Evolutionary conservation across 2,797 vertebrate genomes (phyloP).

Genomic region (Pangasius mekongensis): DNA sequence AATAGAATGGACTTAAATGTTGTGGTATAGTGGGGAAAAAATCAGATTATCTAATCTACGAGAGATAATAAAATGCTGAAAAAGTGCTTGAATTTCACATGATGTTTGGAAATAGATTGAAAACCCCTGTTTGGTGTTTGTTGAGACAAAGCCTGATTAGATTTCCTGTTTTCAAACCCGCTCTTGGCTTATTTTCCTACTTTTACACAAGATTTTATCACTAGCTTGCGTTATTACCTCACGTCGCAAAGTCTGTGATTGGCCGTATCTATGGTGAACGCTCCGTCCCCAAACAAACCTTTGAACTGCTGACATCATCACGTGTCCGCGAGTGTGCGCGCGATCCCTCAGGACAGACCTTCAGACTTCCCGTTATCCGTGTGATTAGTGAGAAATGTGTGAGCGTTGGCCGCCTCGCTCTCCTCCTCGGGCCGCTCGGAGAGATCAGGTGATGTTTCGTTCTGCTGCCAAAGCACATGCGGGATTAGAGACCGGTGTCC

Average conservation of each 20-base stretch:
- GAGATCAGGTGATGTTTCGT: conserved; percentile 52
- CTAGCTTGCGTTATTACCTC: conserved; percentile 72
- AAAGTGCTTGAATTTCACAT: background rate
- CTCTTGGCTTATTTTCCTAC: conserved; percentile 44
- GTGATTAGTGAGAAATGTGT: conserved; percentile 45
- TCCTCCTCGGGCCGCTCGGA: conserved; percentile 1
- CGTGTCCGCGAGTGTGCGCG: conserved; percentile 17
- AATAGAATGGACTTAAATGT: background rate
- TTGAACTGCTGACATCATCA: conserved; percentile 64
- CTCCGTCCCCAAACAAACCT: conserved; percentile 61
- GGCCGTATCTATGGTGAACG: conserved; percentile 57
- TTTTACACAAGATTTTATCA: conserved; percentile 68
- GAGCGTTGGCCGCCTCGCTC: conserved; percentile 16
- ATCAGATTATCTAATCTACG: background rate
- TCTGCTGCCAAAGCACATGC: conserved; percentile 43
- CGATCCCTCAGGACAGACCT: conserved; percentile 14
- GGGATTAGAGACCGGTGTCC: background rate
- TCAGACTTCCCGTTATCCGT: conserved; percentile 38
- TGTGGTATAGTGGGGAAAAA: background rate
- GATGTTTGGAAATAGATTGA: background rate
- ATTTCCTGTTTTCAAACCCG: conserved; percentile 10
- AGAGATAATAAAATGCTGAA: conserved; percentile 11
- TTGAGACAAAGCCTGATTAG: background rate
- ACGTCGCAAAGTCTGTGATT: conserved; percentile 66
- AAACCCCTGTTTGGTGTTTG: background rate